Evolutionary conservation across 2,113 vertebrate genomes (phyloP).

Genomic region (Entelurus aequoreus): DNA sequence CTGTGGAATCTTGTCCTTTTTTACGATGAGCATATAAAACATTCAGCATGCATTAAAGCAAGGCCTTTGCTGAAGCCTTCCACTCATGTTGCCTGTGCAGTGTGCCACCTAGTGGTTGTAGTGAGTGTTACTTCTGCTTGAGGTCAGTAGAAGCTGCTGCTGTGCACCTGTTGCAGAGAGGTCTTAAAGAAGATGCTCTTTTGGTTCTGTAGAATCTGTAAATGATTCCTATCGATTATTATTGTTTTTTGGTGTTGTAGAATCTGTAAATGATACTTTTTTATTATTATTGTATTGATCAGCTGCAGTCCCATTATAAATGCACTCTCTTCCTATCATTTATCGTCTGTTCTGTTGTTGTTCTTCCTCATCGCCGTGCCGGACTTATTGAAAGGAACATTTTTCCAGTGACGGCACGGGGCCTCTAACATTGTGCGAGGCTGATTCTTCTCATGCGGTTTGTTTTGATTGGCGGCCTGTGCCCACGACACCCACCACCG

Average conservation of each 20-base stretch:
- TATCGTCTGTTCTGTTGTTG: constrained; percentile 12
- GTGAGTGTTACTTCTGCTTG: background rate
- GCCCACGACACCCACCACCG: constrained; percentile 43
- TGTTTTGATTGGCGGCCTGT: constrained; percentile 60
- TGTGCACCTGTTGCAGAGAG: constrained; percentile 23
- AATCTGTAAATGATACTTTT: no score
- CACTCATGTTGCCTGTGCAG: constrained; percentile 35
- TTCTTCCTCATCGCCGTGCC: constrained; percentile 45
- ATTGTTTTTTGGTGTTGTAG: no score
- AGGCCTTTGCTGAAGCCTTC: constrained; percentile 6
- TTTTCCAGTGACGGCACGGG: constrained; percentile 63
- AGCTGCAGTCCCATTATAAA: no score
- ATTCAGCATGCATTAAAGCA: constrained; percentile 2
- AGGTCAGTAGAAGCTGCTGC: constrained; percentile 7
- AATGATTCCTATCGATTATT: background rate
- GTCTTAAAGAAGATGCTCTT: background rate
- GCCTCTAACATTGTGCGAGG: constrained; percentile 63
- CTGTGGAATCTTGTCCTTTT: background rate
- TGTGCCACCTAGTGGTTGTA: constrained; percentile 68
- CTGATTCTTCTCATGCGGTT: constrained; percentile 67
- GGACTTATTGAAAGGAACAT: constrained; percentile 67
- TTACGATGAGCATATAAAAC: background rate
- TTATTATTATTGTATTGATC: no score
- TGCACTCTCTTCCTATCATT: background rate
- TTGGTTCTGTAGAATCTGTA: background rate